Conservation (phyloP, 2,113 vertebrate species). For the Solea solea region DNA sequence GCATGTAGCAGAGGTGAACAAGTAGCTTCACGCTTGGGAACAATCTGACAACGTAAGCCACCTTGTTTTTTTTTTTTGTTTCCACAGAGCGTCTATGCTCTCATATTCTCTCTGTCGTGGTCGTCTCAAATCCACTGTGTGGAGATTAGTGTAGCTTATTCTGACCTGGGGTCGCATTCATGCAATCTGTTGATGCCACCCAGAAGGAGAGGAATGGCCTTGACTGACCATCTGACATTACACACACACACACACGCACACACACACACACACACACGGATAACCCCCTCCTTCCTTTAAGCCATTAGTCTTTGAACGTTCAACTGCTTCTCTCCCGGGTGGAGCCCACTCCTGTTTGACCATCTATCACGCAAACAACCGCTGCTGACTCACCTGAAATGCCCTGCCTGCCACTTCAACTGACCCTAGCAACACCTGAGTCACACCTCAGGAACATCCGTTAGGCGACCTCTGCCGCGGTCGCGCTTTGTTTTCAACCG, state of each 20-base stretch:
- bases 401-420: slow-evolving; percentile 7
- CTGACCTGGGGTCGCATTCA: slow-evolving; percentile 69
- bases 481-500: slow-evolving; percentile 60
- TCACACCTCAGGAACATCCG: slow-evolving; percentile 44
- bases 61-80: neutral
- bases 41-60: slow-evolving; percentile 69
- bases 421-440: slow-evolving; percentile 61
- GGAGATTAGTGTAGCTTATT: slow-evolving; percentile 32
- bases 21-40: slow-evolving; percentile 73
- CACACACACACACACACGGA: neutral
- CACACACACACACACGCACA: neutral
- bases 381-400: slow-evolving; percentile 51
- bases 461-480: slow-evolving; percentile 37
- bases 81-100: neutral
- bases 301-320: slow-evolving; percentile 37
- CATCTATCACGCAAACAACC: slow-evolving; percentile 38
- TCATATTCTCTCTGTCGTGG: slow-evolving; percentile 9
- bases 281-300: neutral
- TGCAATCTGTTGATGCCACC: slow-evolving; percentile 76
- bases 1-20: slow-evolving; percentile 79
- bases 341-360: slow-evolving; percentile 29
- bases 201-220: slow-evolving; percentile 50
- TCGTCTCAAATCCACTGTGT: slow-evolving; percentile 19
- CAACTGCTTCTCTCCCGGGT: slow-evolving; percentile 18
- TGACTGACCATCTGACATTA: slow-evolving; percentile 47